Evolutionary conservation across 2,797 vertebrate species (phyloP), one percentile per base, ranked within the genome.

Genomic region (Anguilla pacifica): DNA sequence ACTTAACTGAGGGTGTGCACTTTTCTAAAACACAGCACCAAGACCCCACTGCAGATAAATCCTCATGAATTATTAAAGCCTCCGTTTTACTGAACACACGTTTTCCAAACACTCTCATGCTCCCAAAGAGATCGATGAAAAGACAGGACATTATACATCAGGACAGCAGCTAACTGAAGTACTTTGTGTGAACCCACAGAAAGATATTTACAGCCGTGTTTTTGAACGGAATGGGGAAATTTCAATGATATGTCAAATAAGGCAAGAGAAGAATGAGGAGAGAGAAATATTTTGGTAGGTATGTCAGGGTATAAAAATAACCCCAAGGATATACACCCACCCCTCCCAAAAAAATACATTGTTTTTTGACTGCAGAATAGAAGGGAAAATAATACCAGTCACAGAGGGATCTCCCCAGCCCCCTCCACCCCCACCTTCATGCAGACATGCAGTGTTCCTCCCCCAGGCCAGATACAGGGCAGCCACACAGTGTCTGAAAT

Each of bases 51-150:
- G 46, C 79, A 49, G 79, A 25, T 25, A n/a, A 82, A 82, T 51
- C 19, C 46, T 22, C 79, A 82, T 82, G 43, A 82, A 46, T 82
- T 49, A 82, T 82, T 82, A 49, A 82, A 82, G 51, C 77, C 46
- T 22, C 19, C 10, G 9, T 77, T 77, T 72, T 35, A 13, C 10
- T 7, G 9, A 10, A 28, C n/a, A 31, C 67, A 28, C 28, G 4
- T 72, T 31, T 31, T 31, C 67, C 67, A 70, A 72, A 77, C 17
- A 17, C 72, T 19, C 19, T 39, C 72, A 39, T 3, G 35, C 35
- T 17, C 35, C 39, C 31, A 51, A 15, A 82, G 3, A 51, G 35
- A 43, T 6, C 35, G 11, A 13, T 28, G 35, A 35, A 43, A 39
- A 15, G 13, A 77, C 72, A 77, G 15, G 0, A 19, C 17, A 43